phyloP scores from a whole-genome alignment of 1,140 invertebrate genomes.

The Bradynema listronoti region DNA sequence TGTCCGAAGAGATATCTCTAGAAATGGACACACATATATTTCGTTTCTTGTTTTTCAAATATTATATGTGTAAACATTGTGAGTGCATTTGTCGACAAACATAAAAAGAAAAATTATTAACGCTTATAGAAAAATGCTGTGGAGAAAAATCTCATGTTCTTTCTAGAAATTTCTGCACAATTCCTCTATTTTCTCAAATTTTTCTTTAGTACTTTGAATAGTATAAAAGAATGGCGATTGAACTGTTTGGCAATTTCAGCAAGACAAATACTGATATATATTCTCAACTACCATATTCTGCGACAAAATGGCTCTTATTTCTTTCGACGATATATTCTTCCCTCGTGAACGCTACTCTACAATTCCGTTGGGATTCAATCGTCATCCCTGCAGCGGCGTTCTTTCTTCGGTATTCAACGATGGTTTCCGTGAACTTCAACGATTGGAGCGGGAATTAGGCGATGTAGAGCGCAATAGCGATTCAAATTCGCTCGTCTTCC shows the following conservation, averaged over 20 bases:
- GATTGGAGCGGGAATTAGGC: conserved; percentile 11
- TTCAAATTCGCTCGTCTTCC: conserved; percentile 1
- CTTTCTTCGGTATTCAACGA: conserved; percentile 3
- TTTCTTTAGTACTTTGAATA: background rate
- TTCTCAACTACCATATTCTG: background rate
- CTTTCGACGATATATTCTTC: conserved; percentile 7
- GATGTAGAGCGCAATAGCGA: background rate
- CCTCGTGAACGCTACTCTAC: background rate
- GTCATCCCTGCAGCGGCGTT: background rate
- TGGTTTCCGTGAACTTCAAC: conserved; percentile 7
- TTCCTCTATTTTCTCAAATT: conserved; percentile 1
- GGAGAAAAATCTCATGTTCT: background rate
- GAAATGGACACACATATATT: too few species aligned
- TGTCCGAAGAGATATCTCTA: too few species aligned
- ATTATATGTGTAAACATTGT: too few species aligned
- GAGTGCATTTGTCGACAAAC: too few species aligned
- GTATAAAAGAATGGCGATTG: background rate
- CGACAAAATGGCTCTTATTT: conserved; percentile 3
- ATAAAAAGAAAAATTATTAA: too few species aligned
- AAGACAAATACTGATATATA: background rate
- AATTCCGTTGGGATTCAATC: background rate
- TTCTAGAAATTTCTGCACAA: too few species aligned
- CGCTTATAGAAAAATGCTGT: too few species aligned
- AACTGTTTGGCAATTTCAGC: background rate
- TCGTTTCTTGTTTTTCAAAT: too few species aligned